Conservation (phyloP, 1,140 invertebrate genomes). For the Fragariocoptes setiger region DNA sequence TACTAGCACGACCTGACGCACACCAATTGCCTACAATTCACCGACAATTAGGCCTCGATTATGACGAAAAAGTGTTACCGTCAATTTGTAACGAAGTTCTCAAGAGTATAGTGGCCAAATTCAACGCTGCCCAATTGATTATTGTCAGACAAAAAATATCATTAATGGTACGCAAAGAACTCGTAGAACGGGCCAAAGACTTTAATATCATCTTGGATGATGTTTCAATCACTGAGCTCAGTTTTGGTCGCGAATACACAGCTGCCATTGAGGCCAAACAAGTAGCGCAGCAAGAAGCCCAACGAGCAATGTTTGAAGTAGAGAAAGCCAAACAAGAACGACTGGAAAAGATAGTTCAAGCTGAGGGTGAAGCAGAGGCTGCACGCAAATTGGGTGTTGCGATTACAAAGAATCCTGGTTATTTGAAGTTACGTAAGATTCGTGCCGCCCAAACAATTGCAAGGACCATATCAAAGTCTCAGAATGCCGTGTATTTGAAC, state of each 20-base stretch:
- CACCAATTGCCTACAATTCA: slow-evolving; percentile 48
- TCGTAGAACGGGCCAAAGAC: slow-evolving; percentile 82
- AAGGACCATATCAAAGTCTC: slow-evolving; percentile 64
- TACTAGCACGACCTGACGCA: slow-evolving; percentile 69
- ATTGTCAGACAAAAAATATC: slow-evolving; percentile 89
- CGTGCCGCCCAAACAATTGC: slow-evolving; percentile 87
- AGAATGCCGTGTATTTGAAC: slow-evolving; percentile 75
- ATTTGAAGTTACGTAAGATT: slow-evolving; percentile 84
- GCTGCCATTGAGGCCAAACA: slow-evolving; percentile 97
- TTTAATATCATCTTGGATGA: slow-evolving; percentile 97
- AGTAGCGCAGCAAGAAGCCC: slow-evolving; percentile 93
- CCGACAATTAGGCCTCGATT: slow-evolving; percentile 33
- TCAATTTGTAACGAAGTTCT: slow-evolving; percentile 76
- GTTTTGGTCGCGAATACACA: slow-evolving; percentile 97
- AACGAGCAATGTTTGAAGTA: slow-evolving; percentile 85
- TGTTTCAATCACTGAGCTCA: slow-evolving; percentile 94
- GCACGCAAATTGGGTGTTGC: slow-evolving; percentile 91
- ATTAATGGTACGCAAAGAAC: slow-evolving; percentile 58
- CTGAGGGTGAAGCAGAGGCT: slow-evolving; percentile 95
- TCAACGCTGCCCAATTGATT: slow-evolving; percentile 95
- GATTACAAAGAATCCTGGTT: slow-evolving; percentile 74
- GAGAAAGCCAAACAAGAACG: slow-evolving; percentile 87
- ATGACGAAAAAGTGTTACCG: slow-evolving; percentile 37
- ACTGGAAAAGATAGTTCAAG: slow-evolving; percentile 98
- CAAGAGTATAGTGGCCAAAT: slow-evolving; percentile 96